Conservation (phyloP, 2,113 vertebrate species). For the Mungos mungo region DNA sequence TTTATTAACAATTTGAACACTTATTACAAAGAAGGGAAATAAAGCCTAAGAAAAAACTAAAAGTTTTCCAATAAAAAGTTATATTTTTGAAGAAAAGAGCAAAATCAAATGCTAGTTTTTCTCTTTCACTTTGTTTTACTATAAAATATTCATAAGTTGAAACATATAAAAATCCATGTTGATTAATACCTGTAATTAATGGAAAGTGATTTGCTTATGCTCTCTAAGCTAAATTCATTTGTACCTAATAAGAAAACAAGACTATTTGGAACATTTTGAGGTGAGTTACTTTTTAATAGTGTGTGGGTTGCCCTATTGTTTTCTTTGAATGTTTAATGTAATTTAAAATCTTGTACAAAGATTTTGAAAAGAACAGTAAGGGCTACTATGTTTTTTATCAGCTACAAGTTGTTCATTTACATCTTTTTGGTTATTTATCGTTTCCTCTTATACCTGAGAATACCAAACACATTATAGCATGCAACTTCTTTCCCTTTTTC, state of each 20-base stretch:
- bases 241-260: background rate
- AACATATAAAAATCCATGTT: background rate
- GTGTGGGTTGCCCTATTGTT: background rate
- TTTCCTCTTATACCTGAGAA: background rate
- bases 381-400: background rate
- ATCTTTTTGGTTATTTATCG: background rate
- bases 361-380: background rate
- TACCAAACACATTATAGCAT: background rate
- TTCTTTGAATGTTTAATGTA: background rate
- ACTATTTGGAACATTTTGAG: constrained; percentile 20
- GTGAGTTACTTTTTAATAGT: background rate
- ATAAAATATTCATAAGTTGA: constrained; percentile 27
- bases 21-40: constrained; percentile 35
- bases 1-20: background rate
- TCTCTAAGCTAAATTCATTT: constrained; percentile 43
- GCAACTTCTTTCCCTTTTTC: background rate
- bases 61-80: background rate
- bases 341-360: constrained; percentile 1
- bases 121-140: background rate
- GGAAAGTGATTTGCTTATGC: background rate
- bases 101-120: background rate
- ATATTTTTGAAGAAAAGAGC: background rate
- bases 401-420: background rate
- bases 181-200: background rate
- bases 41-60: background rate